phyloP scores from a whole-genome alignment of 2,113 vertebrate species.

The Odobenus rosmarus region DNA sequence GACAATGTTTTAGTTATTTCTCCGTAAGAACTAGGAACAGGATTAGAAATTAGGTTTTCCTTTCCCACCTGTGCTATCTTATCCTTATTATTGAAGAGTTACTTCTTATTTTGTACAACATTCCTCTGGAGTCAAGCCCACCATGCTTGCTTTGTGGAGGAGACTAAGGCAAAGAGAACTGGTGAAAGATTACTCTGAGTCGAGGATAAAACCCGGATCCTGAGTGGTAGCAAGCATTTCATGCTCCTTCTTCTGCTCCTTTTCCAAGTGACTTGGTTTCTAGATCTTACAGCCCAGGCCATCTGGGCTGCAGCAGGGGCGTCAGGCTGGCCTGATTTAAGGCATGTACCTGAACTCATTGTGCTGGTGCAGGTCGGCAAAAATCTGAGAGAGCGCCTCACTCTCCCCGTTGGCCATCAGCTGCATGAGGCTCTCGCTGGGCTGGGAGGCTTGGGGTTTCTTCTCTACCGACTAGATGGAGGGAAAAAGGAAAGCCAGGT shows the following conservation, averaged over 20 bases:
- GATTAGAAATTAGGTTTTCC: background rate
- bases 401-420: conserved; percentile 68
- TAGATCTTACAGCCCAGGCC: background rate
- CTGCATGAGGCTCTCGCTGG: conserved; percentile 67
- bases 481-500: background rate
- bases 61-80: background rate
- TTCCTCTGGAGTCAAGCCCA: background rate
- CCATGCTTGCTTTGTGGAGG: background rate
- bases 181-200: background rate
- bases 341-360: conserved; percentile 66
- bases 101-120: background rate
- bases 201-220: background rate
- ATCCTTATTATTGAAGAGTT: background rate
- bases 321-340: background rate
- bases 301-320: background rate
- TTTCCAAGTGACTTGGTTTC: background rate
- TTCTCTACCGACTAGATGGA: conserved; percentile 13
- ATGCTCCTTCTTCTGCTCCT: background rate
- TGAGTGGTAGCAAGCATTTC: background rate
- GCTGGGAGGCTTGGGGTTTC: conserved; percentile 24
- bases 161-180: background rate
- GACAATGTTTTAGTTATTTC: background rate
- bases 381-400: conserved; percentile 64
- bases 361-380: conserved; percentile 63
- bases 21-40: background rate